Conservation (phyloP, 1,140 invertebrate genomes). For the Drosophila sulfurigaster region DNA sequence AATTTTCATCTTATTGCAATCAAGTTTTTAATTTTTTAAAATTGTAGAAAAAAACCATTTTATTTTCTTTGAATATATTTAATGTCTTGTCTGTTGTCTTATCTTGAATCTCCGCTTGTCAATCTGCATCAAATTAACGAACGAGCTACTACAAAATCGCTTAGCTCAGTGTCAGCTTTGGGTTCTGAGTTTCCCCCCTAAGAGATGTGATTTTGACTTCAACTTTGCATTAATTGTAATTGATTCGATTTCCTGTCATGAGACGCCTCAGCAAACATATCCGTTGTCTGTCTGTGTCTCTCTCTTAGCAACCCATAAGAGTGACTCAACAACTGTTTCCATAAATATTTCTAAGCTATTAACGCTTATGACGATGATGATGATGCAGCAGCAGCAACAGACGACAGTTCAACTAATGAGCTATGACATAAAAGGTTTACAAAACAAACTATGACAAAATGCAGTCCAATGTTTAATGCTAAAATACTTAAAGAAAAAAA, state of each 20-base stretch:
- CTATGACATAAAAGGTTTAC: slow-evolving; percentile 76
- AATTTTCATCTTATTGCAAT: no score
- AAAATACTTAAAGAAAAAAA: slow-evolving; percentile 35
- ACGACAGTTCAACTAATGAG: slow-evolving; percentile 66
- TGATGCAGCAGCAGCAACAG: slow-evolving; percentile 1
- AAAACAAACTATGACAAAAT: slow-evolving; percentile 60
- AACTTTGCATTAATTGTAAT: slow-evolving; percentile 35
- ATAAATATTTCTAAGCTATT: slow-evolving; percentile 65
- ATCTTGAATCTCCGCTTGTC: background rate
- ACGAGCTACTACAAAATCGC: background rate
- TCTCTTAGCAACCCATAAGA: slow-evolving; percentile 26
- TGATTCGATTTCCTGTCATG: slow-evolving; percentile 59
- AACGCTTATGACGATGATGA: slow-evolving; percentile 53
- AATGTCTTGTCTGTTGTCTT: background rate
- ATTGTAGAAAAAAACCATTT: background rate
- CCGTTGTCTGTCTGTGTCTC: slow-evolving; percentile 9
- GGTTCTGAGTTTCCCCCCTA: background rate
- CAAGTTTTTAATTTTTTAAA: no score
- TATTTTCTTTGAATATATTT: background rate
- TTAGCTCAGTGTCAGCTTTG: background rate
- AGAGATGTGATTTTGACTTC: slow-evolving; percentile 12
- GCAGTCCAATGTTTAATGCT: slow-evolving; percentile 21
- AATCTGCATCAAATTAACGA: background rate
- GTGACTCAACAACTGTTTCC: slow-evolving; percentile 61
- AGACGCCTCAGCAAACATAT: slow-evolving; percentile 41